phyloP scores from a whole-genome alignment of 2,888 invertebrate species.

The Brachyptera putata region DNA sequence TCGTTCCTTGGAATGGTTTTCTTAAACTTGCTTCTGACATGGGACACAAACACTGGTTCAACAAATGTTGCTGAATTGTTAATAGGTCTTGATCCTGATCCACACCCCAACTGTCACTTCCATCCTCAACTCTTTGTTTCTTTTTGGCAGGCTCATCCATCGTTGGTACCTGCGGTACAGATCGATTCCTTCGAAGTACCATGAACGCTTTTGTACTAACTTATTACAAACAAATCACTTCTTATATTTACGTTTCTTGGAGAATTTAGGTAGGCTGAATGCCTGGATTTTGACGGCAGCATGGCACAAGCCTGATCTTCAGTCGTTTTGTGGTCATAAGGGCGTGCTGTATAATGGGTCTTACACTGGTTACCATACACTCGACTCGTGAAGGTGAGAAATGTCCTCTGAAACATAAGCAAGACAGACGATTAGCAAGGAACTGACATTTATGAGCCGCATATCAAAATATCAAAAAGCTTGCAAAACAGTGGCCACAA shows the following conservation, averaged over 20 bases:
- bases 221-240: slow-evolving; percentile 14
- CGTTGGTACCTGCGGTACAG: slow-evolving; percentile 53
- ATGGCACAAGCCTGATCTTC: background rate
- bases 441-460: too few species aligned
- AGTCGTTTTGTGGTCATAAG: too few species aligned
- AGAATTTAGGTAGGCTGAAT: slow-evolving; percentile 1
- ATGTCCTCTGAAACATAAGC: too few species aligned
- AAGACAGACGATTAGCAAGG: too few species aligned
- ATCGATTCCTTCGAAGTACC: slow-evolving; percentile 59
- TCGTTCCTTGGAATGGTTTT: slow-evolving; percentile 64
- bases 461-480: too few species aligned
- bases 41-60: slow-evolving; percentile 74
- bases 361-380: too few species aligned
- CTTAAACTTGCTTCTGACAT: slow-evolving; percentile 65
- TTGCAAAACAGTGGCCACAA: too few species aligned
- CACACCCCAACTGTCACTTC: slow-evolving; percentile 40
- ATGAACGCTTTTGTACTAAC: slow-evolving; percentile 42
- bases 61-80: slow-evolving; percentile 60
- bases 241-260: slow-evolving; percentile 27
- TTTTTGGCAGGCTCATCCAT: slow-evolving; percentile 85
- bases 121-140: slow-evolving; percentile 64
- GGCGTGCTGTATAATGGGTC: too few species aligned
- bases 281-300: background rate
- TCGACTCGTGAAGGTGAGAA: too few species aligned
- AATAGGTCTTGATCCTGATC: slow-evolving; percentile 50